phyloP scores from a whole-genome alignment of 2,797 vertebrate species.

The Hydrolagus colliei region DNA sequence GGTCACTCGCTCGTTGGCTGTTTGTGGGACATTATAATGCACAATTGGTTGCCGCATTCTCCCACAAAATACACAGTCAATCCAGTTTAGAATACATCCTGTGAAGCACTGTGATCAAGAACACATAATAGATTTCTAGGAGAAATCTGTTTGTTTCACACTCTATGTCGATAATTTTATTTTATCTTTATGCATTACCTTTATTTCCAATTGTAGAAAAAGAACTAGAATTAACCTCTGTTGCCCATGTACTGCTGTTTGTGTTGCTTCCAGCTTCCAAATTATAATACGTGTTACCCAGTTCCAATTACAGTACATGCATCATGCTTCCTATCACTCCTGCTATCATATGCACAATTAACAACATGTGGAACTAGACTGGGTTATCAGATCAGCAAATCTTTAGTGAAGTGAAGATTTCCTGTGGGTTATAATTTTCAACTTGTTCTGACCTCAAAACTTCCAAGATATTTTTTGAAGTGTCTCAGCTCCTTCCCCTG shows the following conservation, averaged over 20 bases:
- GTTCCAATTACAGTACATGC: neutral
- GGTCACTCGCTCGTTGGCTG: no score
- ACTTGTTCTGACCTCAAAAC: neutral
- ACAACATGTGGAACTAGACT: neutral
- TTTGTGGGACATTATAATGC: no score
- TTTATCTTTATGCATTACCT: neutral
- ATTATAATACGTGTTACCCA: neutral
- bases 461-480: no score
- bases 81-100: constrained; percentile 6
- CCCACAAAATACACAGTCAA: no score
- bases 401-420: neutral
- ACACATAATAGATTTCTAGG: neutral
- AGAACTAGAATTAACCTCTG: neutral
- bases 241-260: neutral
- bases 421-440: neutral
- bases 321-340: neutral
- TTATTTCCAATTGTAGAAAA: neutral
- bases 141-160: constrained; percentile 2
- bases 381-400: neutral
- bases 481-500: no score
- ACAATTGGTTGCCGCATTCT: no score
- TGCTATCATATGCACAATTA: neutral
- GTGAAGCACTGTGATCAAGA: constrained; percentile 13
- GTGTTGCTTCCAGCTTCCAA: neutral
- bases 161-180: neutral